Evolutionary conservation across 2,113 vertebrate genomes (phyloP), one percentile per base, ranked within the genome.

Genomic region (Campylorhamphus procurvoides): DNA sequence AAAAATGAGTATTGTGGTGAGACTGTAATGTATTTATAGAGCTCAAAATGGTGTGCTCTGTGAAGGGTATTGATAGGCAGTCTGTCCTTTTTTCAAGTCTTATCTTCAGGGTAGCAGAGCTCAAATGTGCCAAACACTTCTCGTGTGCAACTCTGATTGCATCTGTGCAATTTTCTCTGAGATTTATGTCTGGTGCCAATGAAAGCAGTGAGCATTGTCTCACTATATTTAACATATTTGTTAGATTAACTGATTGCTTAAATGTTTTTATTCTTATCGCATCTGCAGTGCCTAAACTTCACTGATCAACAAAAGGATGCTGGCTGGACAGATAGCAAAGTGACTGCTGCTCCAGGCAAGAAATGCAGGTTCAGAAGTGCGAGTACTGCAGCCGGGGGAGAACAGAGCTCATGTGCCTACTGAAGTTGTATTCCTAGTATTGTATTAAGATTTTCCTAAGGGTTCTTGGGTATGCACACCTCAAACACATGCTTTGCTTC

Each of bases 61-160:
- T 93, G 95, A 96, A 97, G 92, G 92, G 87, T 92, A 93, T 95
- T 91, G 96, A 97, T 93, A 93, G 84, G 75, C 95, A 83, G 93
- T 83, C 72, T 75, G 93, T 97, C 58, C 84, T 92, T 91, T 95
- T 96, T 94, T 96, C 94, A 94, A 94, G 95, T 96, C 96, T 97
- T 97, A 97, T 96, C 97, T 97, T 96, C 91, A 93, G 95, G 95
- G 96, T 82, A 97, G 82, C 97, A 98, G 98, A 94, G 93, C 96
- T 92, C 91, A 80, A 76, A 95, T 88, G 76, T 97, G 95, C 95
- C 96, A 97, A 68, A 96, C 82, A 94, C 90, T 96, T 97, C 93
- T 96, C 10, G 6, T 92, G 75, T 91, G 95, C 93, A 77, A 94
- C 53, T 93, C 85, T 66, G 97, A 96, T 97, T 89, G 49, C 94